Conservation (phyloP, 2,797 vertebrate species). For the Acrocephalus scirpaceus region DNA sequence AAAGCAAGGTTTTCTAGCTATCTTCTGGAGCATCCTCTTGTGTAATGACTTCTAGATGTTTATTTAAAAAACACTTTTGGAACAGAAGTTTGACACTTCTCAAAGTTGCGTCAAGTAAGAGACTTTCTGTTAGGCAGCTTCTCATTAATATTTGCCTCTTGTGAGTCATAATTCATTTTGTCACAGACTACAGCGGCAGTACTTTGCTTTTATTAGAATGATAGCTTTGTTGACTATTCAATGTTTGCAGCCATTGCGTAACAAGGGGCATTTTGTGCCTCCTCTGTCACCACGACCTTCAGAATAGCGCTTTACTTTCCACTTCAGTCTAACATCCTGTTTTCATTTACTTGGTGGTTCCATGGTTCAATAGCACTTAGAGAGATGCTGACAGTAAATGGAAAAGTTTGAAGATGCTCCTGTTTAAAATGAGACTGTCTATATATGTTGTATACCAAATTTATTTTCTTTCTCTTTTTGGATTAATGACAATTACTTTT, state of each 20-base stretch:
- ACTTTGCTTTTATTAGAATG: conserved; percentile 26
- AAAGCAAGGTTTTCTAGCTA: background rate
- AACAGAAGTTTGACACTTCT: background rate
- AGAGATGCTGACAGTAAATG: conserved; percentile 25
- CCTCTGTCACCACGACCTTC: conserved; percentile 26
- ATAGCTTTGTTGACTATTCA: conserved; percentile 12
- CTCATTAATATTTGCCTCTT: conserved; percentile 28
- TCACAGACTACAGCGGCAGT: background rate
- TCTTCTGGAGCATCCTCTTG: background rate
- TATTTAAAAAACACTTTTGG: background rate
- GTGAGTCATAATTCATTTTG: conserved; percentile 18
- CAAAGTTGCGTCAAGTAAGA: background rate
- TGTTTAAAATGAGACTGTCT: background rate
- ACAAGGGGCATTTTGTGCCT: conserved; percentile 1
- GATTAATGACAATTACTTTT: background rate
- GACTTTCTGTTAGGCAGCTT: background rate
- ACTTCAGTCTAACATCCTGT: conserved; percentile 42
- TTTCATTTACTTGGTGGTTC: conserved; percentile 42
- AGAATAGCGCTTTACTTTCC: conserved; percentile 28
- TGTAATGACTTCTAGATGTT: background rate
- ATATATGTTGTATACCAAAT: background rate
- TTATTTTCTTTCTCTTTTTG: background rate
- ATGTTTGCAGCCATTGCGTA: background rate
- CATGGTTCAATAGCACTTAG: conserved; percentile 49
- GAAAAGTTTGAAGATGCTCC: conserved; percentile 32